Evolutionary conservation across 1,140 invertebrate genomes (phyloP), one percentile per base, ranked within the genome.

Genomic region (Saccostrea echinata): DNA sequence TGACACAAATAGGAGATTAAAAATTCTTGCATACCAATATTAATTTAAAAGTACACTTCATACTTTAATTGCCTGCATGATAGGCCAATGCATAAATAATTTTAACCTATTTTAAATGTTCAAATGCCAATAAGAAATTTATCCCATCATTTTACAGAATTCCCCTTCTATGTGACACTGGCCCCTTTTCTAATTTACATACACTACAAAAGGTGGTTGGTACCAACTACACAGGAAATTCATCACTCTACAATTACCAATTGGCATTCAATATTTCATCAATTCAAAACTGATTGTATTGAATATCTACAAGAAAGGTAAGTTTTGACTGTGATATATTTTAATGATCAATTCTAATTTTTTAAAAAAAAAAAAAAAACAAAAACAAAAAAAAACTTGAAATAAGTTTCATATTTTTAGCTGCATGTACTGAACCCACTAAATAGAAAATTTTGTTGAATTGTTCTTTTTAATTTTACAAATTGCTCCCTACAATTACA

Each of bases 91-190:
- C 18, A 21, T 24, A 64, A 64, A 24, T 64, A 64, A 64, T n/a
- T 21, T 64, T n/a, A 64, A 18, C 24, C 57, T 64, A 64, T 64
- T 43, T 64, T 64, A 64, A 64, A 64, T n/a, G 57, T 64, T 64
- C 57, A 64, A 24, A 64, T 64, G 57, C 57, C 24, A 64, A 64
- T 64, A 64, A 64, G 57, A n/a, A 21, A n/a, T 64, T n/a, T 24
- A 24, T 64, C 21, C 21, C 21, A 4, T n/a, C 8, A 24, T 64
- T 64, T 64, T 64, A n/a, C 21, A 64, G 18, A 64, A n/a, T 24
- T 64, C 57, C 24, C 57, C 57, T 18, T 64, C 21, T 24, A 24
- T 21, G 24, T 64, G 57, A 64, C 24, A n/a, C 3, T 21, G 57
- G 57, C 57, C 57, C 21, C 57, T 21, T 64, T 64, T 21, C 21